Conservation (phyloP, 2,888 invertebrate genomes). For the Pristionchus maxplancki region DNA sequence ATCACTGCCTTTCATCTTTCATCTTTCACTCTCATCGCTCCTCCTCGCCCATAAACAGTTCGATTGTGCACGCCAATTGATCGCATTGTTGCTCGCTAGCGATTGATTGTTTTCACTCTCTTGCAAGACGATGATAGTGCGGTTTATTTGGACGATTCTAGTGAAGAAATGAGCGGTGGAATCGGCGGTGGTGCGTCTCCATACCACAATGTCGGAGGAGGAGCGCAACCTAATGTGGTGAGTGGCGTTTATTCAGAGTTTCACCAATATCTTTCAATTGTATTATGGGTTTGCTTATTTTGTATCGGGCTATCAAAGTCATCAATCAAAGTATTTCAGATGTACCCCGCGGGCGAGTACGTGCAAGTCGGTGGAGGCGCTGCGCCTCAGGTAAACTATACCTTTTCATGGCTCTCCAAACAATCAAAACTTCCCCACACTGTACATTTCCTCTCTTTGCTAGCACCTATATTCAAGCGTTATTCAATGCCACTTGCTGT, state of each 20-base stretch:
- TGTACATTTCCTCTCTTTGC: too few species aligned
- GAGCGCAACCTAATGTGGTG: not conserved
- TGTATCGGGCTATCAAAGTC: too few species aligned
- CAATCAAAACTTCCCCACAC: too few species aligned
- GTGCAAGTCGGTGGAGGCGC: not conserved
- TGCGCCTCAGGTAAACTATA: not conserved
- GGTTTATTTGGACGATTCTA: conserved; percentile 1
- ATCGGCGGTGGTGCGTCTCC: conserved; percentile 15
- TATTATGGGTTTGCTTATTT: too few species aligned
- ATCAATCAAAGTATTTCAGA: too few species aligned
- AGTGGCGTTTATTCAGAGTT: not conserved
- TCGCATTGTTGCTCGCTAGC: not conserved
- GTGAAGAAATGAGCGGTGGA: conserved; percentile 26
- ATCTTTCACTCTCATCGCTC: not conserved
- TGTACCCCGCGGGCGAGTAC: not conserved
- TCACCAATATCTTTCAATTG: too few species aligned
- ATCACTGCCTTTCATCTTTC: not conserved
- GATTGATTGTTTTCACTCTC: not conserved
- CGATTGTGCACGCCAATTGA: not conserved
- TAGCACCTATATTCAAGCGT: too few species aligned
- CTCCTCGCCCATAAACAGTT: not conserved
- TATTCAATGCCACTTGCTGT: too few species aligned
- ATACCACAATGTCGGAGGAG: not conserved
- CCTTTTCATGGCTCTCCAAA: not conserved
- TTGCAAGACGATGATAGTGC: not conserved